A percentile compares a stretch with the other conserved stretches of the same genome.
Evolutionary conservation across 2,113 vertebrate species (phyloP).

Genomic region (Empidonax traillii): DNA sequence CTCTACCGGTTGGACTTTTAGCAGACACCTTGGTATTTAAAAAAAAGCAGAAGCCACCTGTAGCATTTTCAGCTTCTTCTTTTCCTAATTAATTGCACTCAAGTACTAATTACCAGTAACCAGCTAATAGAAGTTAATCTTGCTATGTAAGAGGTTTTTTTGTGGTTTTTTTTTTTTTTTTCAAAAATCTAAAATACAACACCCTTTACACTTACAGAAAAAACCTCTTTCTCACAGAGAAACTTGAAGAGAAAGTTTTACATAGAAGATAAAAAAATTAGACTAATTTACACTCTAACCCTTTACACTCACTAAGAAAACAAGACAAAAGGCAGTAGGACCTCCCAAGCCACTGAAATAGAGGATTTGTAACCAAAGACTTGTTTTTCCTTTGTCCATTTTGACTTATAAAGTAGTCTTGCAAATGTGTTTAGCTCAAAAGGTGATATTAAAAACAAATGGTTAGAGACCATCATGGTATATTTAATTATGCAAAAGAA

Average conservation of each 20-base stretch:
- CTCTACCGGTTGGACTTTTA: not conserved
- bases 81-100: not conserved
- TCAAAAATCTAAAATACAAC: not conserved
- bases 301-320: slow-evolving; percentile 12
- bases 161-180: not conserved
- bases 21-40: not conserved
- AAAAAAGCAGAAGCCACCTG: not conserved
- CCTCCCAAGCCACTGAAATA: not conserved
- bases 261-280: not conserved
- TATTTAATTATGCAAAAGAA: slow-evolving; percentile 78
- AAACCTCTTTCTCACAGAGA: not conserved
- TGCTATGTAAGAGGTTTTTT: not conserved
- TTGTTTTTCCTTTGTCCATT: slow-evolving; percentile 50
- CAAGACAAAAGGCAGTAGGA: not conserved
- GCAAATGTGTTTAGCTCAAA: slow-evolving; percentile 57
- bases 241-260: not conserved
- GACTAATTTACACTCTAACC: not conserved
- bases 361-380: not conserved
- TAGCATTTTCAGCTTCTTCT: not conserved
- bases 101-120: not conserved
- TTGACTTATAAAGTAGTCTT: slow-evolving; percentile 25
- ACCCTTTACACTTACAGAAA: not conserved
- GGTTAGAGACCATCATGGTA: slow-evolving; percentile 69
- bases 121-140: not conserved
- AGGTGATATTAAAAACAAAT: slow-evolving; percentile 72